Evolutionary conservation across 2,888 invertebrate species (phyloP).

Genomic region (Anorthoa munda): DNA sequence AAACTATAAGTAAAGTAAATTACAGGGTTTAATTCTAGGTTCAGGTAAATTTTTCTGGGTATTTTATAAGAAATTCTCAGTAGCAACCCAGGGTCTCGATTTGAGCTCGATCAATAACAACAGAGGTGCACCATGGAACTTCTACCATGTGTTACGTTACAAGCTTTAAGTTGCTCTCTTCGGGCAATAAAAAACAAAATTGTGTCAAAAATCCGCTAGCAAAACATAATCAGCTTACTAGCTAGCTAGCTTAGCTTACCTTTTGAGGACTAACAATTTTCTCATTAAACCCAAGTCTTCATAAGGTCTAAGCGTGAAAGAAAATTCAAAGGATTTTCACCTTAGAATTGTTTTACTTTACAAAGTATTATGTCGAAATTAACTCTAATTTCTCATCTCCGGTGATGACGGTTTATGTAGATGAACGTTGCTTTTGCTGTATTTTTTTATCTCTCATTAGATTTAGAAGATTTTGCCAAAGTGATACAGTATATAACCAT

Average conservation of each 20-base stretch:
- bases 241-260: too few species aligned
- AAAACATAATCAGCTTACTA: too few species aligned
- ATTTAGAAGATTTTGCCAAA: too few species aligned
- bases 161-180: too few species aligned
- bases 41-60: too few species aligned
- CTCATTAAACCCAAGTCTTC: not conserved
- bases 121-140: too few species aligned
- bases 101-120: not conserved
- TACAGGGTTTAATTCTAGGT: too few species aligned
- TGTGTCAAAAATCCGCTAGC: too few species aligned
- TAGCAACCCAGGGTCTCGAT: too few species aligned
- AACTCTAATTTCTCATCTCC: conserved; percentile 49
- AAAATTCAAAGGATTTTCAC: conserved; percentile 28
- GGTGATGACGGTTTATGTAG: conserved; percentile 11
- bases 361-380: conserved; percentile 30
- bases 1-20: too few species aligned
- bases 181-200: too few species aligned
- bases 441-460: not conserved
- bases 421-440: not conserved
- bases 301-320: not conserved
- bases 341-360: conserved; percentile 21
- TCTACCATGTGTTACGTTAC: too few species aligned
- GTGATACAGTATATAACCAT: not conserved
- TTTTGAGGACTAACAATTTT: not conserved
- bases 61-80: not conserved